Evolutionary conservation across 2,888 invertebrate genomes (phyloP), one percentile per base, ranked within the genome.

Genomic region (Laspeyria flexula): DNA sequence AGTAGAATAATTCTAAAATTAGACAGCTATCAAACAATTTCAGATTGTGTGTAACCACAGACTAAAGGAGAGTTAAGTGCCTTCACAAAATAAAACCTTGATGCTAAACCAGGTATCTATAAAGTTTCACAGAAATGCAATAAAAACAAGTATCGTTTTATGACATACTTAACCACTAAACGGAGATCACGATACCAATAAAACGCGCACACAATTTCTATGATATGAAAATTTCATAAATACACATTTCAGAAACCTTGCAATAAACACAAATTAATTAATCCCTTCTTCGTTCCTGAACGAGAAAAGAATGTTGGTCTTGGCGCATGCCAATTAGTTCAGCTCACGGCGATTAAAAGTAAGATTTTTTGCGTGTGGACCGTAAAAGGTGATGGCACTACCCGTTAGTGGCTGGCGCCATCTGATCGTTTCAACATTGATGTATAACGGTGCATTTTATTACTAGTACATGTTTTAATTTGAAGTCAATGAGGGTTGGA

Each of bases 331-430:
- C 53, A 51, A 54, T 57, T 58, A 42, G 52, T 39, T 30, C 49
- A 48, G 18, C 11, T 27, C 48, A 54, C 56, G 55, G 49, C 66
- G 64, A 72, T 73, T 65, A 71, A 54, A 60, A 50, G n/a, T 56
- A 56, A 49, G 35, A 48, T 64, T 66, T 71, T 72, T 63, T 65
- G 40, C 56, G 31, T 43, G 39, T 61, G 59, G 39, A 38, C 69
- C 65, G 65, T 72, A 70, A 64, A 76, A 71, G 72, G 71, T 62
- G 65, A 50, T 40, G 63, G 29, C 67, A 37, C 50, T 65, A 60
- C 65, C 82, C 83, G 83, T 81, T 83, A 83, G 61, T 34, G 67
- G 35, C 70, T 73, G 81, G 81, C 82, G 79, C 80, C 73, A 54
- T 49, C 56, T 49, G 54, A 55, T 55, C 60, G 41, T 41, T 56